Evolutionary conservation across 2,113 vertebrate species (phyloP).

Genomic region (Acanthochromis polyacanthus): DNA sequence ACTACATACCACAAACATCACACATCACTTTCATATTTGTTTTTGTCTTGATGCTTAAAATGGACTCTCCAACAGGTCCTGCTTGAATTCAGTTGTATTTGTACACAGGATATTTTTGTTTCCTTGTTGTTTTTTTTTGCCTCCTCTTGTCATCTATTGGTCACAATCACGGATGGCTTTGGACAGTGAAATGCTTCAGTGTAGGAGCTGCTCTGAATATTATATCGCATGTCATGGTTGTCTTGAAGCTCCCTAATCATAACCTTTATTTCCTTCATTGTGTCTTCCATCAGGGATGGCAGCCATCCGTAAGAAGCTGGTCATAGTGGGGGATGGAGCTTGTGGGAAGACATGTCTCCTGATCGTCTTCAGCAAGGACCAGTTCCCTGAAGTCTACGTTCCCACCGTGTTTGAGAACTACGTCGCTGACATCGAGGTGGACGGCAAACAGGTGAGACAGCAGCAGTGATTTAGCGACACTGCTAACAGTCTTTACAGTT

Average conservation of each 20-base stretch:
- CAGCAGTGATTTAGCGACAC: neutral
- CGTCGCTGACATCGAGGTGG: slow-evolving; percentile 98
- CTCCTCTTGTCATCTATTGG: neutral
- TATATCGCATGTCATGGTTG: neutral
- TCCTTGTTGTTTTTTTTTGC: neutral
- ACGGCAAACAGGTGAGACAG: slow-evolving; percentile 93
- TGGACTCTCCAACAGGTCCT: too few relatives aligned
- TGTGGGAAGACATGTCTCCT: slow-evolving; percentile 99
- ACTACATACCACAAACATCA: neutral
- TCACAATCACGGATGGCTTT: neutral
- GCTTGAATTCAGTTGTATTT: too few relatives aligned
- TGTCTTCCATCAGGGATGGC: slow-evolving; percentile 90
- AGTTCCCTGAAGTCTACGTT: slow-evolving; percentile 99
- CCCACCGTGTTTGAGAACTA: slow-evolving; percentile 99
- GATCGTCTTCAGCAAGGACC: slow-evolving; percentile 99
- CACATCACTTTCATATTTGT: neutral
- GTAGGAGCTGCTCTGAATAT: too few relatives aligned
- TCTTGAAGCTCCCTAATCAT: neutral
- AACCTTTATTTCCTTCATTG: neutral
- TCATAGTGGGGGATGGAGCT: slow-evolving; percentile 98
- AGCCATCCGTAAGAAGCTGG: slow-evolving; percentile 99
- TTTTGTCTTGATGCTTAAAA: neutral
- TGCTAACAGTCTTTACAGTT: too few relatives aligned
- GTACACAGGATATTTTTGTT: too few relatives aligned
- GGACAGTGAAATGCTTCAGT: too few relatives aligned